Percentiles rank a stretch among this genome's conserved stretches.
Conservation (phyloP, 2,888 invertebrate genomes). For the Parascotia fuliginaria region DNA sequence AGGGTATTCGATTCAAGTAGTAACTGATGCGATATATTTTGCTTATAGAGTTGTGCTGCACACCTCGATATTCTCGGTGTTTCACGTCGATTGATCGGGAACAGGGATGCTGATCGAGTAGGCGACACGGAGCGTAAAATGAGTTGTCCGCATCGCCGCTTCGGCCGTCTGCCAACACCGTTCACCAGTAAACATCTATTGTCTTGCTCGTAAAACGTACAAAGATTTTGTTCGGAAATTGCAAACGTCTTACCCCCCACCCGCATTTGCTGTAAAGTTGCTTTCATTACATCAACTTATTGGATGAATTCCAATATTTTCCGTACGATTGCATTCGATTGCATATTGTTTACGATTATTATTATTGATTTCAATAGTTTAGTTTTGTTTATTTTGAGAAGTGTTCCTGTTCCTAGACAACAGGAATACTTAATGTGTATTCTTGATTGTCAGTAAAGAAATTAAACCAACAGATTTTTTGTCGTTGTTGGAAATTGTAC, state of each 20-base stretch:
- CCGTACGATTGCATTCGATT: conserved; percentile 73
- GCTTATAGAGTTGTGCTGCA: conserved; percentile 49
- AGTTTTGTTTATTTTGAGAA: conserved; percentile 32
- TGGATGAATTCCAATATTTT: conserved; percentile 82
- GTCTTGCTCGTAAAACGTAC: conserved; percentile 75
- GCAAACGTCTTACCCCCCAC: conserved; percentile 66
- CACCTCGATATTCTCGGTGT: conserved; percentile 49
- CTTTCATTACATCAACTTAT: conserved; percentile 82
- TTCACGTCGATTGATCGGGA: conserved; percentile 64
- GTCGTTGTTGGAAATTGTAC: too few relatives aligned
- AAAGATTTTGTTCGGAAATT: conserved; percentile 78
- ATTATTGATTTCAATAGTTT: conserved; percentile 51
- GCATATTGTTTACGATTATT: conserved; percentile 66
- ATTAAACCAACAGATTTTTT: too few relatives aligned
- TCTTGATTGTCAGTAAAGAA: too few relatives aligned
- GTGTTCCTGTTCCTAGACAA: too few relatives aligned
- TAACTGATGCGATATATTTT: conserved; percentile 42
- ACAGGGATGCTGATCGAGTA: conserved; percentile 65
- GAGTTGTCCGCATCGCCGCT: conserved; percentile 77
- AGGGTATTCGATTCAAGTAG: conserved; percentile 39
- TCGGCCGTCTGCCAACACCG: conserved; percentile 70
- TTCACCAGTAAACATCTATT: conserved; percentile 74
- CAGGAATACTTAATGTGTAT: too few relatives aligned
- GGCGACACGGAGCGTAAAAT: conserved; percentile 77
- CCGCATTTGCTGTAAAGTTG: conserved; percentile 68